Evolutionary conservation across 2,888 invertebrate species (phyloP), one percentile per base, ranked within the genome.

Genomic region (Helicoverpa assulta): DNA sequence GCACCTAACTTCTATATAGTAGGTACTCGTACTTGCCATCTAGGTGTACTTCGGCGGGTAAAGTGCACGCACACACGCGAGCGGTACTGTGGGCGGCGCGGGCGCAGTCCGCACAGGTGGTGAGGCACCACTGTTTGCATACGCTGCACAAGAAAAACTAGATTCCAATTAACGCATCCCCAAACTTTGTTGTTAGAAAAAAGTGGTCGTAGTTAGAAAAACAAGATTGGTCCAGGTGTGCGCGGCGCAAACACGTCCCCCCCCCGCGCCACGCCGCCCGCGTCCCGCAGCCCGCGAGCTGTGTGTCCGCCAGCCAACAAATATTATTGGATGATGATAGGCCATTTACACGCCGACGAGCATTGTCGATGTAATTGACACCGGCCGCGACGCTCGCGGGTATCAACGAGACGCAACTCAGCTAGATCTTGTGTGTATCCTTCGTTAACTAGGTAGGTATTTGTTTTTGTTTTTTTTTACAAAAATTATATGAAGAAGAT

Each of bases 251-350:
- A 88, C 87, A 87, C 83, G 66, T 14, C 8, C 5, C 16, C n/a
- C 53, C 50, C 5, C 3, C 29, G 5, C 58, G 7, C 33, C 10
- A n/a, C n/a, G n/a, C 6, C 40, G 14, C 52, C 16, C 26, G 1
- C 8, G 10, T 21, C 40, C 33, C 14, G 5, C 10, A 6, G 12
- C n/a, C 51, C 43, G 8, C 53, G 4, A 61, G 19, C 67, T 78
- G 80, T 81, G 80, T 82, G 78, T 73, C 60, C 70, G 66, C 55
- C 77, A 73, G 60, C 75, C 81, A 78, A 81, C 90, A 91, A 93
- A 92, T 91, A 90, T 92, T 91, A 92, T 92, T 90, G 91, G 84
- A 92, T 87, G 90, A 91, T 91, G 92, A 92, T 92, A 90, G 86
- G 90, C 91, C 89, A 91, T 92, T 82, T 89, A 88, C 85, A 88